Percentiles rank a stretch among this genome's conserved stretches.
Evolutionary conservation across 2,797 vertebrate species (phyloP).

Genomic region (Oreochromis grahami): DNA sequence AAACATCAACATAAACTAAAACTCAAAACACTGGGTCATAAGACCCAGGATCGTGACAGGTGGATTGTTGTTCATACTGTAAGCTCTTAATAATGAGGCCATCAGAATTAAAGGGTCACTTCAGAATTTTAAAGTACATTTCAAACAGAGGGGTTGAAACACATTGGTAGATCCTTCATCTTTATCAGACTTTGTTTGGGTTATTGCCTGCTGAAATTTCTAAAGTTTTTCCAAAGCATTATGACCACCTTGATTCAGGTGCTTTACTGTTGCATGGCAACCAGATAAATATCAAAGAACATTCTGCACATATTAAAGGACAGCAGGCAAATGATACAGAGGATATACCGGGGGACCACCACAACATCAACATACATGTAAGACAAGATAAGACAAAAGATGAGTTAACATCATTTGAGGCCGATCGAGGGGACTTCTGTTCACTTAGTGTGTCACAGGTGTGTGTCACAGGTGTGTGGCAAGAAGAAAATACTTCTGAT

Average conservation of each 20-base stretch:
- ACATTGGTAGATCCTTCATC: background rate
- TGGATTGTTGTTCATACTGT: background rate
- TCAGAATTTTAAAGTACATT: background rate
- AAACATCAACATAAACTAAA: too few species aligned
- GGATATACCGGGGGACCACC: too few species aligned
- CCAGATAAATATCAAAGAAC: background rate
- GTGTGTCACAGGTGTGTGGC: too few species aligned
- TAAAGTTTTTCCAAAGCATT: accelerated
- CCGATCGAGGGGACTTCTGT: background rate
- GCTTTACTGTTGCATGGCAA: background rate
- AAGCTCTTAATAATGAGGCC: background rate
- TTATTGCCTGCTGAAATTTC: background rate
- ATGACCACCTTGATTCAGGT: background rate
- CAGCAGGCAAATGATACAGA: background rate
- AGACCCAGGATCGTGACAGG: background rate
- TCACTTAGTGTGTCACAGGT: background rate
- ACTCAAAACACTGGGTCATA: too few species aligned
- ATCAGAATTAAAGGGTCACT: background rate
- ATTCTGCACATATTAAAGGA: background rate
- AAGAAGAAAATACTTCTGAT: background rate
- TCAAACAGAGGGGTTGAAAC: background rate
- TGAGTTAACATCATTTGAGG: background rate
- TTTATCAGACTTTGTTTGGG: background rate
- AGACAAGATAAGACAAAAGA: background rate
- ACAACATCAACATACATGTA: background rate